phyloP scores from a whole-genome alignment of 2,888 invertebrate genomes.

The Eupithecia subumbrata region DNA sequence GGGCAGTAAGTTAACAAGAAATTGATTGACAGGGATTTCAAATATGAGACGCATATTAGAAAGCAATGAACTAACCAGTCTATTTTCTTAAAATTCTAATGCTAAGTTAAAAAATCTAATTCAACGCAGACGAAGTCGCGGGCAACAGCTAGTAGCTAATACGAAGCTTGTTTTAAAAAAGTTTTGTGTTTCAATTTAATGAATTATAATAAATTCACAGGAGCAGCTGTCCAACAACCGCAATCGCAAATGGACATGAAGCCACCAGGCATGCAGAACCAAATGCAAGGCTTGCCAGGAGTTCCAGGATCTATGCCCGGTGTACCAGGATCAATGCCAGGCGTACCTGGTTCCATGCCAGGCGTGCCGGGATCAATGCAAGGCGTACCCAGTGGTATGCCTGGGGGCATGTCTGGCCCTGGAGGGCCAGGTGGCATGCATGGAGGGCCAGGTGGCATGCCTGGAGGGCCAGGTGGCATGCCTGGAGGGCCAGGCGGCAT shows the following conservation, averaged over 20 bases:
- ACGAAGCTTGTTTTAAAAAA: neutral
- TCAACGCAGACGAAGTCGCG: too few species aligned
- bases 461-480: too few species aligned
- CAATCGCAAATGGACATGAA: slow-evolving; percentile 19
- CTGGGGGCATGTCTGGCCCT: neutral
- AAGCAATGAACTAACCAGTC: too few species aligned
- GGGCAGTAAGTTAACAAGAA: too few species aligned
- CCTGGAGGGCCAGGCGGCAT: neutral
- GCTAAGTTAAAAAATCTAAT: too few species aligned
- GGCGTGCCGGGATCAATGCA: slow-evolving; percentile 10
- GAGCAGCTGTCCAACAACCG: slow-evolving; percentile 26
- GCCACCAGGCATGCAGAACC: slow-evolving; percentile 1
- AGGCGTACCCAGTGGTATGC: neutral
- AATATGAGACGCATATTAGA: too few species aligned
- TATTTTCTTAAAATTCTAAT: too few species aligned
- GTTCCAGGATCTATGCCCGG: slow-evolving; percentile 1
- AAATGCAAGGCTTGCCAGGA: neutral
- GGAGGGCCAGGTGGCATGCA: neutral
- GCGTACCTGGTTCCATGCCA: slow-evolving; percentile 1
- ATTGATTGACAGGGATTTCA: too few species aligned
- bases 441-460: too few species aligned
- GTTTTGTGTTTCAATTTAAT: too few species aligned
- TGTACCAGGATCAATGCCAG: slow-evolving; percentile 6
- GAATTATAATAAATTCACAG: slow-evolving; percentile 6
- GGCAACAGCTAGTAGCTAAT: too few species aligned